A percentile compares a stretch with the other conserved stretches of the same genome.
These are phyloP conservation scores for Petrocephalus sullivani DNA, from an alignment of 2,797 vertebrate species.

Conservation along the genomic window DNA sequence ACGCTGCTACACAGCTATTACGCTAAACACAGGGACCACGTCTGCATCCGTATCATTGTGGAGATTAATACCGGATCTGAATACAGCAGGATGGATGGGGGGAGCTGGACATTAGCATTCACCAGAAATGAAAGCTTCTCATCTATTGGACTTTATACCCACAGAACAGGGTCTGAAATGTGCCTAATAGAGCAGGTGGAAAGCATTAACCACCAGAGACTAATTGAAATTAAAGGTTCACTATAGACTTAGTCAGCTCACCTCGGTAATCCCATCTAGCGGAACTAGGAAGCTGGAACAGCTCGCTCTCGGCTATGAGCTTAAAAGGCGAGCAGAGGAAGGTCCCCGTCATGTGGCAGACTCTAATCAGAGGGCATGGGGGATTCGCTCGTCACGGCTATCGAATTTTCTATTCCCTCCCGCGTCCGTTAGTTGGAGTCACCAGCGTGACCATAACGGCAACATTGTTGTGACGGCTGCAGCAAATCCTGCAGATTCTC, in stretches of 20 bases:
- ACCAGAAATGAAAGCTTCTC: neutral
- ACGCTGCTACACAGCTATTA: neutral
- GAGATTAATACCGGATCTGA: neutral
- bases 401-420: neutral
- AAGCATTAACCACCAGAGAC: neutral
- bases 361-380: neutral
- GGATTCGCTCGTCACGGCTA: neutral
- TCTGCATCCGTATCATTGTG: neutral
- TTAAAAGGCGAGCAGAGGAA: neutral
- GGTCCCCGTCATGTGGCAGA: neutral
- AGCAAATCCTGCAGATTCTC: neutral
- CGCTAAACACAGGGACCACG: neutral
- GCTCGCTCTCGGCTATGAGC: neutral
- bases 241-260: constrained; percentile 5
- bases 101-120: neutral
- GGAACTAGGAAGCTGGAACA: neutral
- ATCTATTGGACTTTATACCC: neutral
- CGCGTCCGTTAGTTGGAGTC: neutral
- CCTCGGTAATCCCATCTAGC: neutral
- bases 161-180: neutral
- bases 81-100: neutral
- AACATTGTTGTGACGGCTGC: neutral
- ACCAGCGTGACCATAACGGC: neutral
- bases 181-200: neutral
- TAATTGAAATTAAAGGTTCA: neutral